Evolutionary conservation across 2,888 invertebrate species (phyloP).

Genomic region (Theretra japonica): DNA sequence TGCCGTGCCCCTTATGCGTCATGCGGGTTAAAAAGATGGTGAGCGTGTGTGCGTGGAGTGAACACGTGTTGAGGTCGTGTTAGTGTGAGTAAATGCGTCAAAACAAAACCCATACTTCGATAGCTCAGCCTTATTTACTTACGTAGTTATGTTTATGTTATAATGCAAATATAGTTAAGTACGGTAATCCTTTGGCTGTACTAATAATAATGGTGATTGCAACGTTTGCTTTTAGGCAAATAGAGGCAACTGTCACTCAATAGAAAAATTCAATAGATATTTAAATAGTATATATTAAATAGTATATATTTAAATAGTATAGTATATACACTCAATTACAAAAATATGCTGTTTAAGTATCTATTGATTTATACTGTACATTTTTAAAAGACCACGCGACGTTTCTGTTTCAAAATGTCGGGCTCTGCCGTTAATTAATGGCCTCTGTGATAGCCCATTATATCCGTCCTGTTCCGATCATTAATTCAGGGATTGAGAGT

Average conservation of each 20-base stretch:
- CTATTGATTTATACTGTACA: no score
- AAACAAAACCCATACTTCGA: constrained; percentile 48
- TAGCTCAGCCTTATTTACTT: constrained; percentile 27
- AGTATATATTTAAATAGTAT: no score
- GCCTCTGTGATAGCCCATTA: no score
- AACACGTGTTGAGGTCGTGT: constrained; percentile 38
- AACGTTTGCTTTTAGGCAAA: neutral
- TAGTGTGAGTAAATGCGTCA: constrained; percentile 49
- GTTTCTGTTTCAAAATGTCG: no score
- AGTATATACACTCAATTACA: no score
- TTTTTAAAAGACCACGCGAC: no score
- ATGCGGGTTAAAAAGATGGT: constrained; percentile 54
- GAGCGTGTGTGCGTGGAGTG: constrained; percentile 38
- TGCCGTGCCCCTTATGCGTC: constrained; percentile 60
- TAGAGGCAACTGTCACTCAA: neutral
- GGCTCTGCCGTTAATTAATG: no score
- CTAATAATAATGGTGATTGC: neutral
- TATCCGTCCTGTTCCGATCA: neutral
- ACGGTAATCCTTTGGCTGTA: neutral
- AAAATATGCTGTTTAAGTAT: no score
- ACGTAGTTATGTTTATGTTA: constrained; percentile 22
- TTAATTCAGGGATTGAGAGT: no score
- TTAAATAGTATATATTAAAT: no score
- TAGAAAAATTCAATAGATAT: no score
- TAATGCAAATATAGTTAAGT: neutral